Evolutionary conservation across 92 coral and sea anemone species (phyloP), one percentile per base, ranked within the genome.

Genomic region (Actinostola sp.): DNA sequence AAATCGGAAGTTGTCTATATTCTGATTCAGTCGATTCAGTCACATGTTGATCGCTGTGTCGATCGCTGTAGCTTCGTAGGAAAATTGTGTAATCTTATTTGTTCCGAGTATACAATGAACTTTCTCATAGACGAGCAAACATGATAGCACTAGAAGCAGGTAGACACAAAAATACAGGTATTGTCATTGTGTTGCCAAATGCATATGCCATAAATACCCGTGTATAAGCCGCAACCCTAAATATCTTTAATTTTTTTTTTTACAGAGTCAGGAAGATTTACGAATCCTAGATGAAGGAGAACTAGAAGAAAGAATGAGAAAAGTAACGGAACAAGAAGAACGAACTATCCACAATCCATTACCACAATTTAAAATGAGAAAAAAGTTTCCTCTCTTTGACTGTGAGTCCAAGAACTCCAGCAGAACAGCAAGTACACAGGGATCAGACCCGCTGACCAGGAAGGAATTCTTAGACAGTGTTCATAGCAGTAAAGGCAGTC

Each of bases 201-300:
- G n/a, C n/a, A n/a, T n/a, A n/a, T n/a, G n/a, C n/a, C n/a, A n/a
- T n/a, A n/a, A n/a, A n/a, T n/a, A n/a, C n/a, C n/a, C n/a, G n/a
- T n/a, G n/a, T n/a, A n/a, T n/a, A n/a, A n/a, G n/a, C n/a, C n/a
- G n/a, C n/a, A n/a, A n/a, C n/a, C n/a, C n/a, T n/a, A n/a, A n/a
- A 42, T 43, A 64, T 16, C 1, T 50, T 14, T 17, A 9, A 19
- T 50, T 1, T 27, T 55, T 34, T 21, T 10, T 54, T 61, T 69
- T 61, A 10, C 49, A 90, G 96, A 90, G 96, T 68, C 96, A 90
- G 75, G 92, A 90, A 76, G 96, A 90, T 55, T 84, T 90, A 32
- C 26, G 77, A 32, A 74, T 90, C 34, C 71, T 90, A 25, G 80
- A 82, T 13, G 86, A 86, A 55, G 88, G 90, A 19, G 89, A 90